Conservation (phyloP, 1,140 invertebrate genomes). For the Bilobella aurantiaca region DNA sequence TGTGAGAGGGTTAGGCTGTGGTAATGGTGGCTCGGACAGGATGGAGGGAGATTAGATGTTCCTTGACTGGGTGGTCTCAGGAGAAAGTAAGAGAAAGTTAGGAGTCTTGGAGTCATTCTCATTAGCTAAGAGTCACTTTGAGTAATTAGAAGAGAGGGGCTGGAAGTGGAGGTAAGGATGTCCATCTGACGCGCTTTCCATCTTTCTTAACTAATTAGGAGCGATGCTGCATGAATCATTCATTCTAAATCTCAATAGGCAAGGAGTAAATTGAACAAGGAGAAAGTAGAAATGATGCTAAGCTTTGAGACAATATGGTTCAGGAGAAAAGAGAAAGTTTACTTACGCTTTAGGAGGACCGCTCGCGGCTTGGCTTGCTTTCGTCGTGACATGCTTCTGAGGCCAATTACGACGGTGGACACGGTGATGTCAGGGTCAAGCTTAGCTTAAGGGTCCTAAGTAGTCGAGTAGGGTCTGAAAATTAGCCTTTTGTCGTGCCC, state of each 20-base stretch:
- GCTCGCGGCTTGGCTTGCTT: conserved; percentile 47
- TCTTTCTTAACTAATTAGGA: background rate
- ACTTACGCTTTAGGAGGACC: conserved; percentile 43
- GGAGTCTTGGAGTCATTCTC: background rate
- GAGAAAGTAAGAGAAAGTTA: background rate
- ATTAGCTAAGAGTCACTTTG: conserved; percentile 1
- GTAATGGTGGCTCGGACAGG: too few species aligned
- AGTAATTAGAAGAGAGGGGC: background rate
- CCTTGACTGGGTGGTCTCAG: background rate
- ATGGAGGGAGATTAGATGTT: background rate
- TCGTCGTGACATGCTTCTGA: conserved; percentile 43
- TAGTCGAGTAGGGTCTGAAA: background rate
- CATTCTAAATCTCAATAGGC: too few species aligned
- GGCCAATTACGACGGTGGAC: background rate
- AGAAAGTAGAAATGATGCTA: background rate
- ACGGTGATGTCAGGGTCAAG: background rate
- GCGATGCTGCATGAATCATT: background rate
- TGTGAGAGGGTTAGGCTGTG: background rate
- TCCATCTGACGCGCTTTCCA: too few species aligned
- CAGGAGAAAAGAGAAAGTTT: conserved; percentile 2
- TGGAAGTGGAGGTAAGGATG: too few species aligned
- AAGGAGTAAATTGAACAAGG: too few species aligned
- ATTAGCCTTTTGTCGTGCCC: too few species aligned
- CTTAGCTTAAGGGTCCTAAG: background rate
- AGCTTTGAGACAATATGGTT: too few species aligned